Evolutionary conservation across 1,140 invertebrate genomes (phyloP), one percentile per base, ranked within the genome.

Genomic region (Wasmannia auropunctata): DNA sequence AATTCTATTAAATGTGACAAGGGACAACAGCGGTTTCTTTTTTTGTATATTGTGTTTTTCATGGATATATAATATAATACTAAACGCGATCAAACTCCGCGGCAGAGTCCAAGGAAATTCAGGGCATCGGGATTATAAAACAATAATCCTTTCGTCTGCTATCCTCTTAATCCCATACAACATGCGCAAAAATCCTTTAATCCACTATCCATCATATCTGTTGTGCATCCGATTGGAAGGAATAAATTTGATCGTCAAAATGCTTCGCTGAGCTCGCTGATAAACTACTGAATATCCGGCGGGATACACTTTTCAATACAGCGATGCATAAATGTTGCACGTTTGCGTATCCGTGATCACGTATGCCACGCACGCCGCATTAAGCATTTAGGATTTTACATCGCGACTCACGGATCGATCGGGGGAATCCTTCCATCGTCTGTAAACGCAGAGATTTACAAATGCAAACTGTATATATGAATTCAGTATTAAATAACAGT

Each of bases 231-330:
- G 51, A 63, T 67, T 83, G 72, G 58, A 75, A 72, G 70, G 76
- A 89, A 86, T 75, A 79, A 83, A 88, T 89, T 72, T 80, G 62
- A 89, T 86, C 70, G 63, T 37, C 85, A 65, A 74, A 76, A 85
- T 77, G 72, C 72, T 85, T 75, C 69, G 28, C 85, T 70, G 63
- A 89, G 79, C 63, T 58, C 69, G 72, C 65, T 88, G 88, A 89
- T 89, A 89, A 89, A 89, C 88, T 88, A 49, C 63, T 67, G 88
- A 51, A 88, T 83, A 86, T 83, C 70, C 75, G 63, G 58, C 70
- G 31, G 49, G 37, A 83, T 81, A 72, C 63, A 75, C 54, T 72
- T 83, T 83, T 83, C 79, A 83, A 74, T 72, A 74, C 37, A 46
- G 11, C 40, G 37, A n/a, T 54, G 51, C 37, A 83, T 74, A 34